Evolutionary conservation across 1,140 invertebrate genomes (phyloP), one percentile per base, ranked within the genome.

Genomic region (Cheumatopsyche charites): DNA sequence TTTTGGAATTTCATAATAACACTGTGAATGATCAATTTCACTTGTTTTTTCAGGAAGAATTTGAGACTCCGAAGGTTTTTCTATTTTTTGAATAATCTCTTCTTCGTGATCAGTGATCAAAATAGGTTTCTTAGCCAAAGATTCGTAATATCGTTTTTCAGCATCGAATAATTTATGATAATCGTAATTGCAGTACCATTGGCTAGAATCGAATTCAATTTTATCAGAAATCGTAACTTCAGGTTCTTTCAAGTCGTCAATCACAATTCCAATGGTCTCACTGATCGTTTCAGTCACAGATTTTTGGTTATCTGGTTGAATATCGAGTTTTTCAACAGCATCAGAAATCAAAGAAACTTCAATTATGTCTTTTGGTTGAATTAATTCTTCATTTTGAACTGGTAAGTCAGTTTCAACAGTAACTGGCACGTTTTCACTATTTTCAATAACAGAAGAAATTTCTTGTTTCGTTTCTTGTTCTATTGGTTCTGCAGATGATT

Each of bases 141-240:
- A n/a, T 29, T 67, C 25, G 29, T 67, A 63, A 42, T 63, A 42
- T 26, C 25, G 61, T 55, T 42, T 73, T 69, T 75, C 71, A 25
- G 41, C 62, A 23, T 61, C 23, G 4, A 19, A 15, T 45, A 70
- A 62, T 23, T 66, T 65, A 58, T 25, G 41, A 58, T 73, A 70
- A 43, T 70, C 19, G 15, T 58, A 58, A 25, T 58, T 58, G 7
- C 23, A 3, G 21, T 25, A 58, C 55, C 55, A 58, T 12, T 58
- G 11, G n/a, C 25, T 58, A 1, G 55, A 58, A 23, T 21, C 12
- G 25, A 58, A 12, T 11, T 58, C 55, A 21, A 58, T 21, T 58
- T 58, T 19, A 13, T 58, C 15, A 23, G 19, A 6, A 23, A 58
- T 12, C 13, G 23, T 4, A 5, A 12, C 11, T 25, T 58, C 21